phyloP scores from a whole-genome alignment of 2,888 invertebrate genomes.

The Sphecodes monilicornis region DNA sequence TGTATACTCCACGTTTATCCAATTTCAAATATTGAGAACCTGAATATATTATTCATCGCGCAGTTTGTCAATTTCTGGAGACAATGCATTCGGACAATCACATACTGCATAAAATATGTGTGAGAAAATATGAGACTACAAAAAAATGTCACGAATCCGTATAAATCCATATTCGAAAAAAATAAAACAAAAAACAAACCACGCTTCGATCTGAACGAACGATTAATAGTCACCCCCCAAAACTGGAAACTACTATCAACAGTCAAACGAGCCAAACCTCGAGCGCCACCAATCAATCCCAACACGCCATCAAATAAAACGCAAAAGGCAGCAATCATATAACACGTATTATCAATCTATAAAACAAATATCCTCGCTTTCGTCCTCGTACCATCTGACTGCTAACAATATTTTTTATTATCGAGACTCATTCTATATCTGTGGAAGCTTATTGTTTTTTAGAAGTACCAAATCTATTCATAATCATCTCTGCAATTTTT shows the following conservation, averaged over 20 bases:
- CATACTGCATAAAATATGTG: not conserved
- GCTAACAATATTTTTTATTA: constrained; percentile 12
- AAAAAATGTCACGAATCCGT: not conserved
- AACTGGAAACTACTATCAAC: constrained; percentile 15
- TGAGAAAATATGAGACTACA: not conserved
- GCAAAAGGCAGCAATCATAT: not conserved
- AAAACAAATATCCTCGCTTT: not conserved
- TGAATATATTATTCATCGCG: not conserved
- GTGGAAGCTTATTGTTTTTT: not conserved
- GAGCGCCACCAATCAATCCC: constrained; percentile 17
- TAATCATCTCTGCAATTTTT: not conserved
- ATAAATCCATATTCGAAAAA: not conserved
- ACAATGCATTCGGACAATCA: not conserved
- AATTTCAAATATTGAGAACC: not conserved
- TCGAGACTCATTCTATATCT: not conserved
- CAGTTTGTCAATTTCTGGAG: not conserved
- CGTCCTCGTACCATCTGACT: not conserved
- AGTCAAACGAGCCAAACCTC: constrained; percentile 8
- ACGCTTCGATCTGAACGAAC: not conserved
- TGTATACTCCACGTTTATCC: not conserved
- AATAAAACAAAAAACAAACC: not conserved
- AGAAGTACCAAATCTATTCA: not conserved
- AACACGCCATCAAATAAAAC: not conserved
- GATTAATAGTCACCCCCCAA: constrained; percentile 24
- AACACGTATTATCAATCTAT: constrained; percentile 16